Evolutionary conservation across 2,888 invertebrate genomes (phyloP).

Genomic region (Anagyrus pseudococci): DNA sequence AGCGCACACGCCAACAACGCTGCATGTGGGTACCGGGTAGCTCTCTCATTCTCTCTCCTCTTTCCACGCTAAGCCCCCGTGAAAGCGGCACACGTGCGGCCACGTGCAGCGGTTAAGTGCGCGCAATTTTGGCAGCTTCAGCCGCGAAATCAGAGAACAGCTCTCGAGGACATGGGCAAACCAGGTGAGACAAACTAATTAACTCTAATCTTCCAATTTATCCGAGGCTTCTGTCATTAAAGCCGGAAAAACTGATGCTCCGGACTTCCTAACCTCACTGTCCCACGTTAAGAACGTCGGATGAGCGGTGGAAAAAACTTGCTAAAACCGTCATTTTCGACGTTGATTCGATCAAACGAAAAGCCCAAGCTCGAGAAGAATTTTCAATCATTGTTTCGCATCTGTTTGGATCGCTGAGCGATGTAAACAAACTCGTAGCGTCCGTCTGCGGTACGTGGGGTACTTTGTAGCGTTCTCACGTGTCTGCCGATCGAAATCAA

Average conservation of each 20-base stretch:
- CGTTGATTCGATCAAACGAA: background rate
- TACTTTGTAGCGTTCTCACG: background rate
- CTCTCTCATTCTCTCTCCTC: no score
- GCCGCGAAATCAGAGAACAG: no score
- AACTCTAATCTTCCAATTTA: background rate
- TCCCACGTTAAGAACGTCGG: background rate
- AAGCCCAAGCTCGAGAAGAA: no score
- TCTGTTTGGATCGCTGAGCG: background rate
- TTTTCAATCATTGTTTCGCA: no score
- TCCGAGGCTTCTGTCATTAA: background rate
- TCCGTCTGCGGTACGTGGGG: background rate
- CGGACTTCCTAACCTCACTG: background rate
- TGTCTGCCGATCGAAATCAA: background rate
- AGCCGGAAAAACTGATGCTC: no score
- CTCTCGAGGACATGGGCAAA: no score
- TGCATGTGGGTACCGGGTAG: no score
- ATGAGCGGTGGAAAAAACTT: background rate
- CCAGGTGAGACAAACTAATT: slow-evolving; percentile 25
- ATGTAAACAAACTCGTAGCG: slow-evolving; percentile 31
- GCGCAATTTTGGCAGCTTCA: no score
- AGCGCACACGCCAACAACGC: no score
- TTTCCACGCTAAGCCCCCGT: no score
- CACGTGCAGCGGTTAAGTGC: no score
- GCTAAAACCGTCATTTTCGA: background rate
- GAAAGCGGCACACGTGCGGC: no score